Base-by-base conservation (phyloP, 2,888 invertebrate genomes). In the Cotesia congregata region DNA sequence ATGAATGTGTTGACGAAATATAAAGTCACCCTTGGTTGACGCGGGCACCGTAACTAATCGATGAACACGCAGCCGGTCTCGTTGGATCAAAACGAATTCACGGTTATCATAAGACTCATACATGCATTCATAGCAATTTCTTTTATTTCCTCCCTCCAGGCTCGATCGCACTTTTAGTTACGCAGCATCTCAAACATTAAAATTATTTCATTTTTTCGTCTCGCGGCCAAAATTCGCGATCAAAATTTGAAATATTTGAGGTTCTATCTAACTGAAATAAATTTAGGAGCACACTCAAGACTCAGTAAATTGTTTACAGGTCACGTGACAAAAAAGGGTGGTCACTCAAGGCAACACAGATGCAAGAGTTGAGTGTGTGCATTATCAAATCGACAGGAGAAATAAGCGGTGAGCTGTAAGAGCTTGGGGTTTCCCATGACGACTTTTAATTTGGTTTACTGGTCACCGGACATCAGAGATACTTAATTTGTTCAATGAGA, bases 31-130 rank as follows among this genome's bases (percentile, higher is more conserved):
- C 82, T 86, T 85, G 82, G 82, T 78, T 80, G 81, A 83, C 79
- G 83, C 87, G 86, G 88, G 88, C 86, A 88, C 87, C 85, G 86
- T 87, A 86, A 86, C 88, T 88, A 88, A 89, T 88, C 88, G 86
- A 89, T 88, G 87, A 86, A 81, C 85, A 87, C 85, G 85, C 87
- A 84, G 84, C 84, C 86, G 85, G 85, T 86, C 85, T 83, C 80
- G 79, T 81, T 83, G 82, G 80, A 84, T 84, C 82, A 82, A 81
- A 81, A 80, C 78, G 79, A 84, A 85, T 85, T 83, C 83, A 83
- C 83, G 77, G 78, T 62, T 74, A 80, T 75, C 75, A 77, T 72
- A 38, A 41, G 67, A 62, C 40, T 72, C 72, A 71, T 75, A 59
- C 39, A 40, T 60, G 70, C 73, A 50, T 67, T 30, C 64, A 59